Percentiles rank a stretch among this genome's conserved stretches.
These are phyloP conservation scores for Drosophila nigromelanica DNA, from an alignment of 1,140 invertebrate species.

Conservation along the genomic window DNA sequence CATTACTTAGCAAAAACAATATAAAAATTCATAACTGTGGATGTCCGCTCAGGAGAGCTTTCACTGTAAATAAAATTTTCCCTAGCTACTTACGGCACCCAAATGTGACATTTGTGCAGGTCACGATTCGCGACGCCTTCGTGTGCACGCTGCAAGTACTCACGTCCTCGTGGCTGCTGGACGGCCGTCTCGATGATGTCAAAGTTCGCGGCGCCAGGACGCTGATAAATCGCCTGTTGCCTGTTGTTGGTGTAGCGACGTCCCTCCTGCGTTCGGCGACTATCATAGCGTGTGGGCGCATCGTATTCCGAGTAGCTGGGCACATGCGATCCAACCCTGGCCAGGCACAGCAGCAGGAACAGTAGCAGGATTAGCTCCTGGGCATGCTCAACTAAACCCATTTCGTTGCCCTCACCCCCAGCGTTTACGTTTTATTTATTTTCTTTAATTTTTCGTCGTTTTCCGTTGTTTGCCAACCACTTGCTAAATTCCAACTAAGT, in stretches of 20 bases:
- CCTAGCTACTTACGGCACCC: conserved; percentile 70
- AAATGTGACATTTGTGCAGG: conserved; percentile 65
- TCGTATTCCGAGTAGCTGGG: conserved; percentile 51
- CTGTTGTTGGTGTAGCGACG: conserved; percentile 13
- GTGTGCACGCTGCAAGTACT: conserved; percentile 54
- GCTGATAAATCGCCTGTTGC: conserved; percentile 34
- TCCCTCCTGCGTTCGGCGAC: conserved; percentile 23
- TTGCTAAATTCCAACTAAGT: conserved; percentile 60
- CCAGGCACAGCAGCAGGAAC: conserved; percentile 13
- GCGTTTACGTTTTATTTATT: no score
- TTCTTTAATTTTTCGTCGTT: neutral
- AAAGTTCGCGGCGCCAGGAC: conserved; percentile 26
- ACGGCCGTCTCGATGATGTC: conserved; percentile 1
- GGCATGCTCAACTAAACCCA: conserved; percentile 27
- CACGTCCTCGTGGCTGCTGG: conserved; percentile 37
- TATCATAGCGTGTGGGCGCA: conserved; percentile 25
- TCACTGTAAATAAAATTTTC: neutral
- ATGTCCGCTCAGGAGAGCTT: neutral
- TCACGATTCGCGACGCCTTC: conserved; percentile 32
- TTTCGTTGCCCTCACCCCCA: conserved; percentile 7
- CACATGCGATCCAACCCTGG: conserved; percentile 9
- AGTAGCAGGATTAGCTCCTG: conserved; percentile 14
- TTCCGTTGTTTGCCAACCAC: conserved; percentile 44
- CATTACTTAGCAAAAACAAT: neutral
- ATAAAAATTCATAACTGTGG: no score